These are phyloP conservation scores for Caracal caracal DNA, from an alignment of 2,113 vertebrate genomes.

Conservation along the genomic window DNA sequence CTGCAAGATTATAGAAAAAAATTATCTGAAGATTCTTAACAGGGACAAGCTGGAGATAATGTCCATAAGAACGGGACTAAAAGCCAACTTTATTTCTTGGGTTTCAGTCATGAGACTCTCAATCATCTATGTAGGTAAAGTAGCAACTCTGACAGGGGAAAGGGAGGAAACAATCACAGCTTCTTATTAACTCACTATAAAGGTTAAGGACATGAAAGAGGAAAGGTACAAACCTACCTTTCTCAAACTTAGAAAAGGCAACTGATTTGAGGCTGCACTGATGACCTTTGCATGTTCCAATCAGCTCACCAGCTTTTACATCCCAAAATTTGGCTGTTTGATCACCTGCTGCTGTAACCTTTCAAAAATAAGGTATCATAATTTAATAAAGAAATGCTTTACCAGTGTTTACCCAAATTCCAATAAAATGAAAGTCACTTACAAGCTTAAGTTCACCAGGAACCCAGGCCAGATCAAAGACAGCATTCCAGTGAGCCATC, in stretches of 20 bases:
- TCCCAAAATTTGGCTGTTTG: constrained; percentile 97
- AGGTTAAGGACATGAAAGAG: not conserved
- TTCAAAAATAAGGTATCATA: constrained; percentile 63
- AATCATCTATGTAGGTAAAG: not conserved
- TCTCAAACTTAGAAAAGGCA: constrained; percentile 93
- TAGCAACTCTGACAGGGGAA: not conserved
- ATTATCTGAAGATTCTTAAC: not conserved
- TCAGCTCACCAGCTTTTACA: constrained; percentile 90
- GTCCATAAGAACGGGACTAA: not conserved
- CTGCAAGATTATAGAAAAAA: constrained; percentile 12
- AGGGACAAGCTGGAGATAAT: constrained; percentile 15
- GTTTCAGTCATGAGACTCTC: constrained; percentile 32
- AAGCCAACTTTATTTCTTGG: constrained; percentile 19
- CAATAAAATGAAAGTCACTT: constrained; percentile 81
- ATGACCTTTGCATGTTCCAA: constrained; percentile 96
- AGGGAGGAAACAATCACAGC: not conserved
- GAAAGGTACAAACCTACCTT: constrained; percentile 86
- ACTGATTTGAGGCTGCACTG: constrained; percentile 98
- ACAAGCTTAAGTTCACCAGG: constrained; percentile 94
- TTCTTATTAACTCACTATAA: not conserved
- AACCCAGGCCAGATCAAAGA: constrained; percentile 98
- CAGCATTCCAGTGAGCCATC: constrained; percentile 97
- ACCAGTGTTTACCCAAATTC: constrained; percentile 22
- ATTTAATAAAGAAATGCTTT: constrained; percentile 53
- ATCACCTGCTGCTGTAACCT: constrained; percentile 98